Percentiles rank a stretch among this genome's conserved stretches.
These are phyloP conservation scores for Hemicentrotus pulcherrimus DNA, from an alignment of 35 echinoderm and acorn worm genomes.

Conservation along the genomic window DNA sequence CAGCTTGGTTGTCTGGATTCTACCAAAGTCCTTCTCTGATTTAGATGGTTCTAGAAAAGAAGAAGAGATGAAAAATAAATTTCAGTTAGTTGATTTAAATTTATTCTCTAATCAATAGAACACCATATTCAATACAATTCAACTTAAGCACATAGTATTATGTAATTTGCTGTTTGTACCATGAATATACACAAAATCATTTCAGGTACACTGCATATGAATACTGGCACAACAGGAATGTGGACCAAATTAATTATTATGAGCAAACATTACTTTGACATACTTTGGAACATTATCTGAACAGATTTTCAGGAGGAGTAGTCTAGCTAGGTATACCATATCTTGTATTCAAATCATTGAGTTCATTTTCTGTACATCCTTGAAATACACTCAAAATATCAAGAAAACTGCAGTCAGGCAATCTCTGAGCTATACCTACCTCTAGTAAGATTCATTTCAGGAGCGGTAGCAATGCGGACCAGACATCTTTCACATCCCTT, in stretches of 20 bases:
- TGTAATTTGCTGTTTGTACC: too few species aligned
- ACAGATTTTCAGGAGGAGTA: background rate
- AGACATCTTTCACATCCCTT: slow-evolving; percentile 67
- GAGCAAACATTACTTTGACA: background rate
- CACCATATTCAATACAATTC: background rate
- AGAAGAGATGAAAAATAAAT: background rate
- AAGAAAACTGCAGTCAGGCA: background rate
- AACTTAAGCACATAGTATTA: background rate
- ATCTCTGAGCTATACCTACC: slow-evolving; percentile 38
- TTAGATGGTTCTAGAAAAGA: slow-evolving; percentile 13
- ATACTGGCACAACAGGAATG: too few species aligned
- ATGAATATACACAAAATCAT: too few species aligned
- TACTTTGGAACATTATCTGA: background rate
- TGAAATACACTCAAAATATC: background rate
- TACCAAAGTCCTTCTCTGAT: slow-evolving; percentile 37
- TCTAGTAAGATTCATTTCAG: slow-evolving; percentile 67
- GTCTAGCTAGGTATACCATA: background rate
- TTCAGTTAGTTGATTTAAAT: background rate
- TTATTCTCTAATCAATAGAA: background rate
- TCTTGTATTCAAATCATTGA: background rate
- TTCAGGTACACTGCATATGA: too few species aligned
- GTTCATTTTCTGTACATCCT: background rate
- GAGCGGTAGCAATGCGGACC: slow-evolving; percentile 61
- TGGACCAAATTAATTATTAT: too few species aligned
- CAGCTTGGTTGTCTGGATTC: slow-evolving; percentile 22